Percentiles rank a stretch among this genome's conserved stretches.
These are phyloP conservation scores for Hoplias malabaricus DNA, from an alignment of 2,113 vertebrate genomes.

Conservation along the genomic window DNA sequence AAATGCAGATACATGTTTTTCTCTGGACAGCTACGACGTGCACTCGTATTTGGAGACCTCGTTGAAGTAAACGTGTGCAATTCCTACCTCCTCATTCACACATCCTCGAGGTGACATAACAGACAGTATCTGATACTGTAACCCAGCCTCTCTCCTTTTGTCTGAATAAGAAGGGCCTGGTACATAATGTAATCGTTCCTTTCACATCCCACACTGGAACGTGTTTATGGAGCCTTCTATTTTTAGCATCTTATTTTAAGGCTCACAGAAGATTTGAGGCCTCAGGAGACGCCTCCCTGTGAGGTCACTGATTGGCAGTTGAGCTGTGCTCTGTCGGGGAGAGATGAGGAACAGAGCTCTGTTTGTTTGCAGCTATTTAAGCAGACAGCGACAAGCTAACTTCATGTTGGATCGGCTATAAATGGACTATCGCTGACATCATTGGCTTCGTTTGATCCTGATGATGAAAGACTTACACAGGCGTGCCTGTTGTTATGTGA, in stretches of 20 bases:
- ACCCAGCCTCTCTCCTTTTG: not conserved
- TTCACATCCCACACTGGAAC: conserved; percentile 33
- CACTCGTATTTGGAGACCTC: too few relatives aligned
- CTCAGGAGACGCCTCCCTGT: not conserved
- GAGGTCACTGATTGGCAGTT: conserved; percentile 46
- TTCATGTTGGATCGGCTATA: not conserved
- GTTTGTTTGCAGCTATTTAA: not conserved
- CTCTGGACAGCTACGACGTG: too few relatives aligned
- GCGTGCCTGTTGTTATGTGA: not conserved
- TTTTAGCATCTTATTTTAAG: conserved; percentile 50
- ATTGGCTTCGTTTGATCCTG: not conserved
- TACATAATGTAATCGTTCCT: not conserved
- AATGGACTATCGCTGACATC: not conserved
- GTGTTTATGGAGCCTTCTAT: conserved; percentile 45
- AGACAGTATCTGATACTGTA: not conserved
- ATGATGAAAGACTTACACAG: conserved; percentile 1
- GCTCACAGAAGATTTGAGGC: conserved; percentile 20
- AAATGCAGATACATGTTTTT: too few relatives aligned
- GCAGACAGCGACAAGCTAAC: not conserved
- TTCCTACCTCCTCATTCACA: too few relatives aligned
- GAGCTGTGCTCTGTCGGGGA: conserved; percentile 38
- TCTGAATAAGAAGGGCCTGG: not conserved
- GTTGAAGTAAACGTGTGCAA: too few relatives aligned
- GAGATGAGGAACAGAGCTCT: not conserved
- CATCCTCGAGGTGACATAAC: not conserved